Evolutionary conservation across 2,888 invertebrate species (phyloP), one percentile per base, ranked within the genome.

Genomic region (Nudaria mundana): DNA sequence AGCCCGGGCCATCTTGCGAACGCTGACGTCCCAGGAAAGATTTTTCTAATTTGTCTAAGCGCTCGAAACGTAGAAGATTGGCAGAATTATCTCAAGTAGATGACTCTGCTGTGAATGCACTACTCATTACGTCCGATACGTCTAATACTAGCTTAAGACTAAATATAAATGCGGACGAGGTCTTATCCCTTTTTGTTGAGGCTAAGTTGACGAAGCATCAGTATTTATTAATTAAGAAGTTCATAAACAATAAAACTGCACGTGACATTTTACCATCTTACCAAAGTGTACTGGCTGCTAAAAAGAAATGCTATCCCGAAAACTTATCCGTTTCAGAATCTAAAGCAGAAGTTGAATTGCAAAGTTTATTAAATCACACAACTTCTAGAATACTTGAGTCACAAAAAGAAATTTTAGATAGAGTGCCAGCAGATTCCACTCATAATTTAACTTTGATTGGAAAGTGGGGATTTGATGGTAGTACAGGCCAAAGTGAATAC

Each of bases 201-300:
- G 40, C 40, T 24, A 40, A 40, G 31, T 18, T 37, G 13, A 31
- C 31, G 5, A 33, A 34, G 29, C 40, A 40, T 16, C 40, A 40
- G 29, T 40, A 40, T 40, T 7, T 40, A 15, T 30, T 34, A 30
- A 30, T 40, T 23, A 34, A 24, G 25, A 28, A 30, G 5, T 40
- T 40, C 8, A 16, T 40, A 6, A 34, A 40, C 23, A 22, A 8
- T 8, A 37, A 30, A 18, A 25, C 10, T 24, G 24, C 33, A 3
- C 11, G 16, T 37, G 8, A 23, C 7, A 23, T 23, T 23, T 37
- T 37, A 31, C 37, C 37, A 25, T 30, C 37, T n/a, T 42, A 42
- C 22, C 30, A 37, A 30, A 33, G 30, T 20, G 25, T 42, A 15
- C 15, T 42, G 13, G 25, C 13, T 26, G 38, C 28, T 10, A 34